A percentile compares a stretch with the other conserved stretches of the same genome.
phyloP scores from a whole-genome alignment of 2,797 vertebrate species.

The Hydrocynus forskahlii region DNA sequence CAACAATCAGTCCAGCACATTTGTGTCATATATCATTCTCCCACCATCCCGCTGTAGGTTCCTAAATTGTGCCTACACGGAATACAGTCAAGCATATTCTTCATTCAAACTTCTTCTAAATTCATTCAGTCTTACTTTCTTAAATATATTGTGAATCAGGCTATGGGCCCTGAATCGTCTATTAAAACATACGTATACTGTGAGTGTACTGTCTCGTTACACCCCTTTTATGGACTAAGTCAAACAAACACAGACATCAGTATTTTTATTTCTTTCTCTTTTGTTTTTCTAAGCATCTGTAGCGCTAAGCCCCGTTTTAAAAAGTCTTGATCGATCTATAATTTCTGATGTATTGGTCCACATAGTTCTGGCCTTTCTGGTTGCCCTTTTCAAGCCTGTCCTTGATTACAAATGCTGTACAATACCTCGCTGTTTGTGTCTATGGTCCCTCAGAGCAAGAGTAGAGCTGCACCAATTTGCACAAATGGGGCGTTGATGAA shows the following conservation, averaged over 20 bases:
- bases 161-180: no score
- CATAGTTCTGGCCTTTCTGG: slow-evolving; percentile 5
- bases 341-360: slow-evolving; percentile 5
- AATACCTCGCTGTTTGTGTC: slow-evolving; percentile 11
- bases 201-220: no score
- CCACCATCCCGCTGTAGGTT: no score
- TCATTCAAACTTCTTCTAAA: no score
- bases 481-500: neutral
- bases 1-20: no score
- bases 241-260: neutral
- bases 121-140: no score
- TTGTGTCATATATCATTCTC: no score
- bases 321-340: neutral
- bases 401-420: slow-evolving; percentile 27
- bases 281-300: neutral
- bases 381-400: slow-evolving; percentile 2
- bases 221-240: neutral
- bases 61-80: no score
- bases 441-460: neutral
- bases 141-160: no score
- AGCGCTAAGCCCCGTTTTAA: neutral
- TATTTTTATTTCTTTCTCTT: neutral
- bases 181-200: no score
- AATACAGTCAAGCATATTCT: no score
- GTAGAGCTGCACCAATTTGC: neutral